Evolutionary conservation across 2,797 vertebrate genomes (phyloP), one percentile per base, ranked within the genome.

Genomic region (Enteromius anoplus): DNA sequence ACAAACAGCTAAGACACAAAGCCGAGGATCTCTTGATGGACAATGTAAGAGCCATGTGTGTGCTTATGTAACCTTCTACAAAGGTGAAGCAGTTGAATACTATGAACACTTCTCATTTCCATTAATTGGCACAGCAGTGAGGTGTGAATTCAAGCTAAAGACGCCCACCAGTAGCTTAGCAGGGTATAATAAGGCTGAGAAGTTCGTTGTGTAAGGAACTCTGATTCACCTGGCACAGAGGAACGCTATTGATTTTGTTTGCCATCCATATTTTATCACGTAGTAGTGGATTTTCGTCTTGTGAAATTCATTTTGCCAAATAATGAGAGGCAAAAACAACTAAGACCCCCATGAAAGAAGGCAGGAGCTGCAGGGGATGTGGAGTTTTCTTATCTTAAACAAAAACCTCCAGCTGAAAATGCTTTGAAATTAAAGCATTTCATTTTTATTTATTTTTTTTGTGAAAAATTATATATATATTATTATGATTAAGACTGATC

Each of bases 101-200:
- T 65, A 21, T 10, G 15, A 17, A 91, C 87, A 89, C 82, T 85
- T 91, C 87, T 91, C 88, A 91, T 19, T 92, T 88, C 91, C 80
- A 78, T 88, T 93, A 93, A 93, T 91, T 93, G 92, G 91, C 26
- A 23, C 70, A 58, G 77, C 11, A 42, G 34, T 23, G 62, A 68
- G 62, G 70, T 80, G 83, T 75, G 70, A 80, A 37, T 42, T 11
- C 3, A 5, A 19, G 60, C 55, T 80, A 65, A 65, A 84, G 64
- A 58, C 32, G 55, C 55, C 78, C 73, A 53, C 79, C 78, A 69
- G 37, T 11, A 75, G 49, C 78, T 85, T 58, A 60, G 62, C 62
- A 6, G 19, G 2, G 49, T 37, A 68, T 92, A 92, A 94, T 91
- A 92, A 91, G 89, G 90, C 86, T 91, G 89, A 87, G 85, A 90